Percentiles rank a stretch among this genome's conserved stretches.
phyloP scores from a whole-genome alignment of 2,888 invertebrate species.

The Gortyna flavago region DNA sequence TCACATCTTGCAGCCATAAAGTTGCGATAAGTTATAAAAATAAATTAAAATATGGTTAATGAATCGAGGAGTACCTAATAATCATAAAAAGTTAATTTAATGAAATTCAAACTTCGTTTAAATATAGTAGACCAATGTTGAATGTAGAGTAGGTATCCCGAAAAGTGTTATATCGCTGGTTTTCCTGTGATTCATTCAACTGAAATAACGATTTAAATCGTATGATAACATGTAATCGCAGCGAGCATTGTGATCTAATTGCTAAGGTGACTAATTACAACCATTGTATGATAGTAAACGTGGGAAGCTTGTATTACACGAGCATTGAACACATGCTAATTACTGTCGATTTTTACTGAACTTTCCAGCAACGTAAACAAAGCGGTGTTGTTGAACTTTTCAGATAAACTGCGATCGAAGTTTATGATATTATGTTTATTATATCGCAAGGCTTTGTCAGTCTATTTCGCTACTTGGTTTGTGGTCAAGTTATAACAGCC shows the following conservation, averaged over 20 bases:
- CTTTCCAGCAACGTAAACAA: slow-evolving; percentile 24
- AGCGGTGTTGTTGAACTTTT: slow-evolving; percentile 23
- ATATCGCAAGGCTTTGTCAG: background rate
- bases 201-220: slow-evolving; percentile 34
- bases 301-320: slow-evolving; percentile 43
- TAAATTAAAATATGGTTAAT: slow-evolving; percentile 1
- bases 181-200: slow-evolving; percentile 50
- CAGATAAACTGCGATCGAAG: slow-evolving; percentile 9
- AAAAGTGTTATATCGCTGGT: slow-evolving; percentile 36
- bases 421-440: slow-evolving; percentile 13
- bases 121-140: background rate
- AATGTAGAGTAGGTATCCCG: slow-evolving; percentile 17
- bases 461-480: too few relatives aligned
- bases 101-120: background rate
- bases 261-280: slow-evolving; percentile 56
- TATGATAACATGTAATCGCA: slow-evolving; percentile 33
- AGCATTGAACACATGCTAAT: slow-evolving; percentile 33
- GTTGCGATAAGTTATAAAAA: slow-evolving; percentile 9
- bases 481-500: too few relatives aligned
- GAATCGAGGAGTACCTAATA: slow-evolving; percentile 5
- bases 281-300: slow-evolving; percentile 43
- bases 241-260: slow-evolving; percentile 47
- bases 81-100: slow-evolving; percentile 14
- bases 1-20: slow-evolving; percentile 16
- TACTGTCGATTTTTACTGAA: slow-evolving; percentile 17